Evolutionary conservation across 2,888 invertebrate species (phyloP).

Genomic region (Dendrolimus pini): DNA sequence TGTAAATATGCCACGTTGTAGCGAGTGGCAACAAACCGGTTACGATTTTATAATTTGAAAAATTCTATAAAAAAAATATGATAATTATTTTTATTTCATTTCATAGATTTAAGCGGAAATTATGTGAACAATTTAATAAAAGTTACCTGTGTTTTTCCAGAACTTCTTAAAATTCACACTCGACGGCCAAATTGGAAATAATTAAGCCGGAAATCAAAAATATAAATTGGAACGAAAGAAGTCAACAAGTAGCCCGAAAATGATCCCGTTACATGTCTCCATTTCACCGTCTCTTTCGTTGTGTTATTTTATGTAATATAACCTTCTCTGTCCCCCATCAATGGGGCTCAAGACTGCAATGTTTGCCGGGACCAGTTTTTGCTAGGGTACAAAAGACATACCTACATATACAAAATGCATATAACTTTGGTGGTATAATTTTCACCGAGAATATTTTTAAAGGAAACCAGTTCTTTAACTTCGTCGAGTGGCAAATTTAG

Average conservation of each 20-base stretch:
- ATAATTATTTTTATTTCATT: too few species aligned
- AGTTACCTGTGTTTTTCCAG: too few species aligned
- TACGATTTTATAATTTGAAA: too few species aligned
- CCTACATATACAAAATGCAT: background rate
- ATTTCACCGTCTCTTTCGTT: slow-evolving; percentile 33
- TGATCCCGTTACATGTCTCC: slow-evolving; percentile 55
- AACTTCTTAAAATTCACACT: background rate
- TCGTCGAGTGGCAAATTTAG: too few species aligned
- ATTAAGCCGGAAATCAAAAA: slow-evolving; percentile 20
- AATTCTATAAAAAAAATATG: too few species aligned
- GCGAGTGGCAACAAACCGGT: too few species aligned
- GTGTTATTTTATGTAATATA: slow-evolving; percentile 14
- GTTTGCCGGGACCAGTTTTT: slow-evolving; percentile 61
- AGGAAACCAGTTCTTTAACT: too few species aligned
- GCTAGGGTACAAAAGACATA: slow-evolving; percentile 17
- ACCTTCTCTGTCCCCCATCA: slow-evolving; percentile 52
- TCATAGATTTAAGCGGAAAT: too few species aligned
- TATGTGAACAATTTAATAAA: too few species aligned
- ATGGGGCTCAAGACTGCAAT: slow-evolving; percentile 59
- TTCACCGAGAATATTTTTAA: too few species aligned
- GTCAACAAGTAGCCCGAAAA: slow-evolving; percentile 17
- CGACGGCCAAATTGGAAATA: background rate
- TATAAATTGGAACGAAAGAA: slow-evolving; percentile 2
- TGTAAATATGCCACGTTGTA: too few species aligned
- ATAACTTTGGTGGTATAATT: too few species aligned